Evolutionary conservation across 2,888 invertebrate genomes (phyloP), one percentile per base, ranked within the genome.

Genomic region (Hecatera dysodea): DNA sequence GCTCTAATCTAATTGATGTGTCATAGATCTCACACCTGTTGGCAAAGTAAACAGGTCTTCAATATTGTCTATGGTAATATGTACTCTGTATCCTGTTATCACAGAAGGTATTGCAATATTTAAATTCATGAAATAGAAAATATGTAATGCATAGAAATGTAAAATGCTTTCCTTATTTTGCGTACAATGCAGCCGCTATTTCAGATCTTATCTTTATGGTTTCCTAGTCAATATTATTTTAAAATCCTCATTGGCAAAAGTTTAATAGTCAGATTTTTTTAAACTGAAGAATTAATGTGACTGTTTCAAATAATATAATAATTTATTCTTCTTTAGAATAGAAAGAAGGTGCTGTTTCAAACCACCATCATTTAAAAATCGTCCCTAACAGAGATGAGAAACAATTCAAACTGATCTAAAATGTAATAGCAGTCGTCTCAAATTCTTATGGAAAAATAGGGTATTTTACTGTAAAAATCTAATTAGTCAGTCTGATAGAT

Each of bases 51-150:
- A 79, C 19, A 44, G 15, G 9, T 65, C 19, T 53, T 33, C 65
- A 39, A 70, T 27, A 42, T 46, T 61, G 29, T 62, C 27, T 62
- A 57, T 36, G 53, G 27, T 59, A 69, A 76, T 60, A 17, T n/a
- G 0, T 71, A 52, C 46, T 59, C 44, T 53, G 29, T 75, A 66
- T 75, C 52, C 36, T 36, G 53, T 50, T 55, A n/a, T n/a, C n/a
- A 65, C 36, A 61, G 15, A 22, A 57, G 7, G 11, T 67, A 67
- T 57, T 46, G 22, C 50, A 1, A 57, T 4, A 4, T 76, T 53
- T 79, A 69, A 69, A 78, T 66, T 78, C 65, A 70, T 75, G 70
- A 70, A 63, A 70, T 55, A 59, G 42, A 80, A 66, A 61, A 65
- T 57, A 80, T 69, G 24, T 46, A 24, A 69, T 75, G 70, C 75